Conservation (phyloP, 2,113 vertebrate species). For the human (Homo sapiens) region DNA sequence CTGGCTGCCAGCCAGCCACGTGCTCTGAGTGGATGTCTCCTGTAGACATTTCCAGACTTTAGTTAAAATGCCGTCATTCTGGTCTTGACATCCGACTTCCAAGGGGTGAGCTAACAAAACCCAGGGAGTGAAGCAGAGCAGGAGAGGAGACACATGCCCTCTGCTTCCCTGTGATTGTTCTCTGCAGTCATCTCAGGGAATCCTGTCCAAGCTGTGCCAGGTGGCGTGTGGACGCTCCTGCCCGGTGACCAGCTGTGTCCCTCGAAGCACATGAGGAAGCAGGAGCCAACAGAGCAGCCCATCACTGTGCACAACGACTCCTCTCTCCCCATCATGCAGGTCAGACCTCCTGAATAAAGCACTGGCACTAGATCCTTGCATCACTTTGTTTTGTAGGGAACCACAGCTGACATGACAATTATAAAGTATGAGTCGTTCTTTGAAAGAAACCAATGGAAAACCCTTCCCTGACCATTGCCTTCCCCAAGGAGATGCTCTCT, state of each 20-base stretch:
- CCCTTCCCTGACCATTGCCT: background rate
- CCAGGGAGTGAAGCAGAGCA: background rate
- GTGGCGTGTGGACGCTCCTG: accelerated
- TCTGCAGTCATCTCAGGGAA: background rate
- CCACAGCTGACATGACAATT: background rate
- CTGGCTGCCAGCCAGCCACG: background rate
- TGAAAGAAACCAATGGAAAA: background rate
- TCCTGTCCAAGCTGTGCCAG: no score
- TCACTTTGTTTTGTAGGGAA: background rate
- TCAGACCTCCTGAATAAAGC: background rate
- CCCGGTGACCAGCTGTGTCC: background rate
- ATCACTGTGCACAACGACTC: background rate
- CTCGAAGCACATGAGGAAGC: background rate
- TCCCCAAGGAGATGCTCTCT: background rate
- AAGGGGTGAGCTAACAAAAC: background rate
- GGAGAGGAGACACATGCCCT: background rate
- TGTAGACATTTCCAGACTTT: background rate
- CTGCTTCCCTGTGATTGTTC: background rate
- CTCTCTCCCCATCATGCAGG: accelerated
- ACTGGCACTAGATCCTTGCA: background rate
- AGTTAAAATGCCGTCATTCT: background rate
- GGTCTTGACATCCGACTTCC: background rate
- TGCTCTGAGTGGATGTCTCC: background rate
- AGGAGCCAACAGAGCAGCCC: background rate
- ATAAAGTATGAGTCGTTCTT: background rate